Evolutionary conservation across 1,140 invertebrate species (phyloP).

Genomic region (Ganaspis sp.): DNA sequence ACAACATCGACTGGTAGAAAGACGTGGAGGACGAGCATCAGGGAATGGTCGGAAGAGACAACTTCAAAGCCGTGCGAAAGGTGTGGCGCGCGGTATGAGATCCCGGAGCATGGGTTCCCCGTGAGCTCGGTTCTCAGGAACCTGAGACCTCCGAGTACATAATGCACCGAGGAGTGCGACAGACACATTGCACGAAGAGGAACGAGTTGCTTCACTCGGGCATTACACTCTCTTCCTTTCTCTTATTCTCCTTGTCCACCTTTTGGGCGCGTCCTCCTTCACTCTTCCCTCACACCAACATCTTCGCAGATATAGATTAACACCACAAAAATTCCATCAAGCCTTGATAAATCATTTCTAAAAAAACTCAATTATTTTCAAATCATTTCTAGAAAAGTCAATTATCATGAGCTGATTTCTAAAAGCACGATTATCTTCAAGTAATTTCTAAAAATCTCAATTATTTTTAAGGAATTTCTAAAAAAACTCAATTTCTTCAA

Average conservation of each 20-base stretch:
- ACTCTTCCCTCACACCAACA: neutral
- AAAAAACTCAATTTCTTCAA: no score
- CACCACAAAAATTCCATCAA: neutral
- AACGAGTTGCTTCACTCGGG: constrained; percentile 40
- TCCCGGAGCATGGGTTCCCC: constrained; percentile 47
- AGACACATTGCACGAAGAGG: constrained; percentile 43
- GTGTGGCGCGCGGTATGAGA: constrained; percentile 47
- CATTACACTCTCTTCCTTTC: constrained; percentile 42
- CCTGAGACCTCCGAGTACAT: constrained; percentile 56
- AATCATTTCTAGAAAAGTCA: no score
- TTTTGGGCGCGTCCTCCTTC: constrained; percentile 6
- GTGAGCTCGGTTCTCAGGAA: constrained; percentile 54
- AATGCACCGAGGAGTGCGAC: constrained; percentile 53
- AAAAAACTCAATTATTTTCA: no score
- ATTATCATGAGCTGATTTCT: no score
- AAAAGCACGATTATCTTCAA: no score
- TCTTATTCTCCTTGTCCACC: constrained; percentile 16
- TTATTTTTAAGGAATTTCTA: no score
- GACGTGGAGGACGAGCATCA: constrained; percentile 33
- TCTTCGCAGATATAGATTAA: neutral
- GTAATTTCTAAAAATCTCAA: no score
- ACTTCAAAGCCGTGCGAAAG: constrained; percentile 55
- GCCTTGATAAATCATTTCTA: no score
- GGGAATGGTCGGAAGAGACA: constrained; percentile 38
- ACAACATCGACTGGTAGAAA: constrained; percentile 30